Conservation (phyloP, 2,888 invertebrate species). For the Calameuta idolon region DNA sequence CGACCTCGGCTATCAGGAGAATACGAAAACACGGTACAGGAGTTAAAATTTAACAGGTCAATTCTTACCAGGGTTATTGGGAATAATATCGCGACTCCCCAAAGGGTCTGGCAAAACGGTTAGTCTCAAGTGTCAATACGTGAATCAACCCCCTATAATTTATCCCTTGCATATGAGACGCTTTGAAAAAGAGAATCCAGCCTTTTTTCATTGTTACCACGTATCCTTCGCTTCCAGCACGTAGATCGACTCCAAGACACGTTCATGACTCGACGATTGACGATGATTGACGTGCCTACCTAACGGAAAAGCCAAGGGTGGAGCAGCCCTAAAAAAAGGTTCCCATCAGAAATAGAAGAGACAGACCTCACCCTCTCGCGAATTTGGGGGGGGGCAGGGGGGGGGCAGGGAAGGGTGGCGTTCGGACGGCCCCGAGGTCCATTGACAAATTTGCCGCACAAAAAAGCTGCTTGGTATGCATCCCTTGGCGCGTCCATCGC, state of each 20-base stretch:
- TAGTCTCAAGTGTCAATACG: neutral
- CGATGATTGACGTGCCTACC: conserved; percentile 44
- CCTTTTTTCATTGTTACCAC: neutral
- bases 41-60: conserved; percentile 8
- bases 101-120: neutral
- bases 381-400: too few relatives aligned
- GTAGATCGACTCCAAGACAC: neutral
- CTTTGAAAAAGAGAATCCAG: neutral
- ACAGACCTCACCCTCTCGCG: neutral
- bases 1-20: neutral
- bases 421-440: conserved; percentile 37
- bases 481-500: conserved; percentile 45
- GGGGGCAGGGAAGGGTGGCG: conserved; percentile 28
- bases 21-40: neutral
- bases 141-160: neutral
- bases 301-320: conserved; percentile 31
- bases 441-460: conserved; percentile 52
- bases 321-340: neutral
- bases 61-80: conserved; percentile 1
- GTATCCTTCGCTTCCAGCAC: neutral
- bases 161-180: neutral
- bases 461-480: conserved; percentile 51
- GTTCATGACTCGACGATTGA: conserved; percentile 31
- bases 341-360: neutral
- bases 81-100: neutral